A percentile compares a stretch with the other conserved stretches of the same genome.
Evolutionary conservation across 2,113 vertebrate species (phyloP).

Genomic region (Dipodomys ordii): DNA sequence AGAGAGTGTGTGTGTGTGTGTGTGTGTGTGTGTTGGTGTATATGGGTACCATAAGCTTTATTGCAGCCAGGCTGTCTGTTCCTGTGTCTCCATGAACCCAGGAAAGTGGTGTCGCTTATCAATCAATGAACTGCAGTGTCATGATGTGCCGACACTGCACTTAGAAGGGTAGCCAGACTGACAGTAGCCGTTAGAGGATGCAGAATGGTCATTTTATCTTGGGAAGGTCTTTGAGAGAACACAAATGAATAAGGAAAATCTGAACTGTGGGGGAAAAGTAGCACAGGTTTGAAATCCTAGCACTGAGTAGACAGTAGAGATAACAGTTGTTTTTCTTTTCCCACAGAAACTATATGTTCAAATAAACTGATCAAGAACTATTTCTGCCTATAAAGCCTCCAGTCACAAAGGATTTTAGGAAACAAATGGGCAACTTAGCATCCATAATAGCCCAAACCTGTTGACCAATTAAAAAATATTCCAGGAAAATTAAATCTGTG

Average conservation of each 20-base stretch:
- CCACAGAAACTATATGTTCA: neutral
- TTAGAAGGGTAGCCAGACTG: slow-evolving; percentile 62
- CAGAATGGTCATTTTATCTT: slow-evolving; percentile 49
- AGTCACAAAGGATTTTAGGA: neutral
- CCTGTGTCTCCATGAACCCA: slow-evolving; percentile 78
- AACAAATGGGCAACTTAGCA: neutral
- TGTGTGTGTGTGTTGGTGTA: neutral
- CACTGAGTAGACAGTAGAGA: neutral
- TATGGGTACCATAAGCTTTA: neutral
- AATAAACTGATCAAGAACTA: slow-evolving; percentile 17
- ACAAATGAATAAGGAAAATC: neutral
- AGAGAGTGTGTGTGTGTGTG: no score
- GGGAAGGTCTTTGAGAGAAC: slow-evolving; percentile 57
- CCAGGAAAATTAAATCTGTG: neutral
- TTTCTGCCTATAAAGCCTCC: neutral
- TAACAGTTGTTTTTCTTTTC: slow-evolving; percentile 15
- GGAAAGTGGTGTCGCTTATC: slow-evolving; percentile 85
- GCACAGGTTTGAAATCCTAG: slow-evolving; percentile 34
- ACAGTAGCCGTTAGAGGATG: slow-evolving; percentile 54
- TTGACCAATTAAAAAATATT: neutral
- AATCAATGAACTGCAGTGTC: slow-evolving; percentile 87
- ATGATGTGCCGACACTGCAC: slow-evolving; percentile 81
- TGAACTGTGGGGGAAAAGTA: neutral
- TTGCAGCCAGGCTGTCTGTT: slow-evolving; percentile 81
- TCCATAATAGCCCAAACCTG: neutral